phyloP scores from a whole-genome alignment of 2,888 invertebrate genomes.

The Coecobrya sp. region DNA sequence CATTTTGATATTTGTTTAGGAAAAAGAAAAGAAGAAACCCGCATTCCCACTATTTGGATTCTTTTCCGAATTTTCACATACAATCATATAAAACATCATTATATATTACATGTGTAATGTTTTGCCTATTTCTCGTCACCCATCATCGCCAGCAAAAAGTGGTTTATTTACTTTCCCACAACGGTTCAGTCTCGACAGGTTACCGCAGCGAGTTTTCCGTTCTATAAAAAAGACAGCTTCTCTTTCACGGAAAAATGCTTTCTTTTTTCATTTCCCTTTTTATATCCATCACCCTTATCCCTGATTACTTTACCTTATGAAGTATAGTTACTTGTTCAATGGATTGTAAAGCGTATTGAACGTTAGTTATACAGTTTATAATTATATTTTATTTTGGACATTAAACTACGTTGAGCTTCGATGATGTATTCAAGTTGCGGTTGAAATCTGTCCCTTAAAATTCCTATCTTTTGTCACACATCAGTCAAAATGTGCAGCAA shows the following conservation, averaged over 20 bases:
- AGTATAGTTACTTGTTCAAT: neutral
- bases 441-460: neutral
- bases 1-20: conserved; percentile 14
- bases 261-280: neutral
- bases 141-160: neutral
- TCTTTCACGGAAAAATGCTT: neutral
- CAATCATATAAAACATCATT: neutral
- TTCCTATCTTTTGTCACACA: neutral
- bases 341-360: conserved; percentile 32
- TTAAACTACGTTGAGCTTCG: neutral
- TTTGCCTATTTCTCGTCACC: neutral
- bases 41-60: conserved; percentile 13
- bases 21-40: neutral
- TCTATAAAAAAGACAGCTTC: neutral
- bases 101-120: neutral
- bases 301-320: conserved; percentile 1
- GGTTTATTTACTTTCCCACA: neutral
- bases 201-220: neutral
- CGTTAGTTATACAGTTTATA: neutral
- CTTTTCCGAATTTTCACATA: neutral
- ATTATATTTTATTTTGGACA: neutral
- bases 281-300: neutral
- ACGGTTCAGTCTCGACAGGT: neutral
- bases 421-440: neutral
- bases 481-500: conserved; percentile 21